Base-by-base conservation (phyloP, 2,888 invertebrate species). In the Mesoligia furuncula region DNA sequence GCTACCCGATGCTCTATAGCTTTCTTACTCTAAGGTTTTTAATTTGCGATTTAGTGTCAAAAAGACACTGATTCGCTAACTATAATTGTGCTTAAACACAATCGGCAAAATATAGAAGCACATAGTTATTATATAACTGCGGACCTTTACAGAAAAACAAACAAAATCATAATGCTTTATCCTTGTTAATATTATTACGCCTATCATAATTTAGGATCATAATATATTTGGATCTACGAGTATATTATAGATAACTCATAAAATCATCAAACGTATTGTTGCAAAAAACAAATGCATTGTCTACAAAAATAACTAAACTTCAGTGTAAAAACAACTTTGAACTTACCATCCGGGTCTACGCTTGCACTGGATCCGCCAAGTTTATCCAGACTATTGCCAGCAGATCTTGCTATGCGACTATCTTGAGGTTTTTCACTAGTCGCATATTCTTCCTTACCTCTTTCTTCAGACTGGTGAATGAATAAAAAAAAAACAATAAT, bases 341-440 rank as follows among this genome's bases (percentile, higher is more conserved):
- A 75, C 75, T 67, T 17, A 97, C 97, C 97, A 85, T 97, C 97
- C 13, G 97, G 97, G 90, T 97, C 96, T 2, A 97, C 97, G 88
- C 98, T 97, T 13, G 98, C 97, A 91, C 97, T 98, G 15, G 98
- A 98, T 82, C 97, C 97, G 1, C 97, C 97, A 57, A 98, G 93
- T 86, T 97, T 97, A 89, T 98, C 98, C 89, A 97, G 94, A 87
- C 98, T 98, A 77, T 98, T 98, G 27, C 98, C 98, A 51, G 98
- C 98, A 54, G 98, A 98, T 79, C 98, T 97, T 39, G 97, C 97
- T 90, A 97, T 97, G 3, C 97, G 97, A 2, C 94, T 92, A 24
- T 96, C 96, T 90, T 92, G 93, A 67, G 96, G 93, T 87, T 97
- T 97, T 83, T 97, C 97, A 75, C 92, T 94, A 2, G 94, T 89